Percentiles rank a stretch among this genome's conserved stretches.
Evolutionary conservation across 37 sponge, comb jelly and placozoan genomes (phyloP).

Genomic region (Geodia barretti): DNA sequence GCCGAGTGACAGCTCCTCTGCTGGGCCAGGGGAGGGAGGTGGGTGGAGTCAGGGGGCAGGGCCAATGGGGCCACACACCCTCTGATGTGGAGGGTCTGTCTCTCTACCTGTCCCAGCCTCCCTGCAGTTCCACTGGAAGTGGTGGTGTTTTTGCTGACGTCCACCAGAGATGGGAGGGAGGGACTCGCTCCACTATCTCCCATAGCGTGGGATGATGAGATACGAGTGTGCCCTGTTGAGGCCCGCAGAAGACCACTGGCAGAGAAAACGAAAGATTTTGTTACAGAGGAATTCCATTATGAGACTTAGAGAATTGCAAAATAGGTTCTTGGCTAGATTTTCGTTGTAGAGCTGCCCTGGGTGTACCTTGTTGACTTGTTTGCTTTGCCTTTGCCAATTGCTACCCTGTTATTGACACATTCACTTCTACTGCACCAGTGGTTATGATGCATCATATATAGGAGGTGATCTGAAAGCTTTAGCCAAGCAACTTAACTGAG

Average conservation of each 20-base stretch:
- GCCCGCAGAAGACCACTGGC: background rate
- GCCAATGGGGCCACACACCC: constrained; percentile 18
- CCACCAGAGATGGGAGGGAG: constrained; percentile 31
- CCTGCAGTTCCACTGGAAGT: constrained; percentile 2
- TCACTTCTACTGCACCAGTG: too few relatives aligned
- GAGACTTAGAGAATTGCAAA: too few relatives aligned
- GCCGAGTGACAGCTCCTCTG: constrained; percentile 26
- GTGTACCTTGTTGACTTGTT: too few relatives aligned
- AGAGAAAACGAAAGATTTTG: too few relatives aligned
- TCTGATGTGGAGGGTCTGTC: constrained; percentile 26
- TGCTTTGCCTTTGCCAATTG: too few relatives aligned
- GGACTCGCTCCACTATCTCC: background rate
- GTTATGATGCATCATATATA: too few relatives aligned
- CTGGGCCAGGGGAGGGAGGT: constrained; percentile 52
- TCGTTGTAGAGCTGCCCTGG: too few relatives aligned
- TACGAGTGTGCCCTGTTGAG: background rate
- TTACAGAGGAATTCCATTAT: too few relatives aligned
- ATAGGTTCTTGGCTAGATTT: too few relatives aligned
- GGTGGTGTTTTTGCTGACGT: background rate
- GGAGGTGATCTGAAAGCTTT: too few relatives aligned
- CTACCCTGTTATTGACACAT: too few relatives aligned
- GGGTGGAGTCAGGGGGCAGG: constrained; percentile 40
- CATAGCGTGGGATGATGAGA: background rate
- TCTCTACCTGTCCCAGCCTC: constrained; percentile 17
- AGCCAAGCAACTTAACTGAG: too few relatives aligned